Conservation (phyloP, 2,113 vertebrate genomes). For the Ursus arctos region DNA sequence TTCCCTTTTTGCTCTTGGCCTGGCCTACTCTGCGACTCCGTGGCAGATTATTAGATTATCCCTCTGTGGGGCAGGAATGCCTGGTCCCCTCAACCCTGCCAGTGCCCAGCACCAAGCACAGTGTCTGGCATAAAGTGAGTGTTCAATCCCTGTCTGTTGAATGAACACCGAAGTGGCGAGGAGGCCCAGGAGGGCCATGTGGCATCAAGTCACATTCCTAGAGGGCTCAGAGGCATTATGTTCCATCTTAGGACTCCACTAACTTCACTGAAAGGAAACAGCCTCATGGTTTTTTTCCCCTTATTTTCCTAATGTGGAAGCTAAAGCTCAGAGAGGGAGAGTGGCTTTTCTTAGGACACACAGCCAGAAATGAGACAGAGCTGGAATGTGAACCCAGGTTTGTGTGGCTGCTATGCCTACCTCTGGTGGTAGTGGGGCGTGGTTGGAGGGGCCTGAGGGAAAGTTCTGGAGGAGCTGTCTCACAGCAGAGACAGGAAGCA, state of each 20-base stretch:
- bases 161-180: not conserved
- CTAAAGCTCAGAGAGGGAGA: not conserved
- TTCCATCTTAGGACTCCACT: not conserved
- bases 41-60: not conserved
- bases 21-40: not conserved
- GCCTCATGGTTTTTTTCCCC: not conserved
- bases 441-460: not conserved
- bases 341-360: not conserved
- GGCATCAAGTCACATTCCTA: not conserved
- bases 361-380: not conserved
- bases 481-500: not conserved
- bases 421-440: not conserved
- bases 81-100: not conserved
- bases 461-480: not conserved
- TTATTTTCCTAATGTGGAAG: not conserved
- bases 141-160: not conserved
- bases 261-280: not conserved
- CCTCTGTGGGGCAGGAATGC: not conserved
- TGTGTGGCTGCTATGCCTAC: not conserved
- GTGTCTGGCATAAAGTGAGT: not conserved
- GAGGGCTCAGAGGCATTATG: not conserved
- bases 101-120: not conserved
- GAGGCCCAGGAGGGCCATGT: not conserved
- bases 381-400: not conserved
- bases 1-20: not conserved